Evolutionary conservation across 2,797 vertebrate genomes (phyloP).

Genomic region (Cygnus olor): DNA sequence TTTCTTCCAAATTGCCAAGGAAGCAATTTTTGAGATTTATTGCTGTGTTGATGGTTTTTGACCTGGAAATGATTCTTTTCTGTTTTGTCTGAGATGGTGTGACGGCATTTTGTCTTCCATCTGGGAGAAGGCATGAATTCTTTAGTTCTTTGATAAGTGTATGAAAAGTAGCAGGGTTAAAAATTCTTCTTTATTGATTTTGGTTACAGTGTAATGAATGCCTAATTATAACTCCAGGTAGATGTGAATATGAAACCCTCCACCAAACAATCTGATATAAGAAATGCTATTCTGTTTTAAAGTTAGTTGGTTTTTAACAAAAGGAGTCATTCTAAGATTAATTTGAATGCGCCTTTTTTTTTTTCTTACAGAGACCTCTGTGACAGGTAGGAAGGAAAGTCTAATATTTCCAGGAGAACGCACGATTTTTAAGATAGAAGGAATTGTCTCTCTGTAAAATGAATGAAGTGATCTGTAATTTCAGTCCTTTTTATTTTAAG

Average conservation of each 20-base stretch:
- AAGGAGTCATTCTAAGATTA: neutral
- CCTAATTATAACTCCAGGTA: neutral
- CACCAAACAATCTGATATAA: neutral
- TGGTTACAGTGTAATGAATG: neutral
- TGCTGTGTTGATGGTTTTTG: neutral
- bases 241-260: neutral
- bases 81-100: neutral
- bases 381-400: neutral
- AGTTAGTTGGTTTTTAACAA: neutral
- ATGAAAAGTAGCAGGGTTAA: neutral
- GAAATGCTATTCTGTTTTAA: neutral
- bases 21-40: neutral
- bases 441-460: neutral
- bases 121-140: neutral
- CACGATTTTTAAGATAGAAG: neutral
- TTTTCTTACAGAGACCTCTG: neutral
- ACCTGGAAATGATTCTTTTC: neutral
- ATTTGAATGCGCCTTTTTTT: neutral
- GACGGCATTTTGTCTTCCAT: neutral
- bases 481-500: conserved; percentile 26
- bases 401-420: neutral
- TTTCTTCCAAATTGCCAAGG: neutral
- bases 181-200: fast-evolving
- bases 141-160: neutral
- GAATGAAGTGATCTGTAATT: neutral